phyloP scores from a whole-genome alignment of 2,888 invertebrate genomes.

The Tinea semifulvella region DNA sequence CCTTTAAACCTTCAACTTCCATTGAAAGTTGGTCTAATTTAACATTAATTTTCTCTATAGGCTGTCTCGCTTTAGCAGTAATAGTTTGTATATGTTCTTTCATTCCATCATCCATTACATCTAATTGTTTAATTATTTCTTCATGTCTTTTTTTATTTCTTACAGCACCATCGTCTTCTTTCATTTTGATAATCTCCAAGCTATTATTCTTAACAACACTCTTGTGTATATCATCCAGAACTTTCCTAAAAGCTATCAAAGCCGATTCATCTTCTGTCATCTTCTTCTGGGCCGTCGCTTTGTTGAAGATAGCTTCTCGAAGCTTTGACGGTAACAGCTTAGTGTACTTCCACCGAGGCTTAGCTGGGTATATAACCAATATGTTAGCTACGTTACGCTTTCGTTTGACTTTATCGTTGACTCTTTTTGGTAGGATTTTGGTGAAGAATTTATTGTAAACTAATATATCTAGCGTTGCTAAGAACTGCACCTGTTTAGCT shows the following conservation, averaged over 20 bases:
- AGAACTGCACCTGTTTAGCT: conserved; percentile 64
- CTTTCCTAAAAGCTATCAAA: conserved; percentile 34
- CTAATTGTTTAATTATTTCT: conserved; percentile 38
- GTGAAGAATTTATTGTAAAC: conserved; percentile 52
- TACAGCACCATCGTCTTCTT: conserved; percentile 19
- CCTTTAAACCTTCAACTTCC: conserved; percentile 43
- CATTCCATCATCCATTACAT: conserved; percentile 39
- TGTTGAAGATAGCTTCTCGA: conserved; percentile 48
- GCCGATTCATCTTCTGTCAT: conserved; percentile 42
- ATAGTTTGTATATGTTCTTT: conserved; percentile 34
- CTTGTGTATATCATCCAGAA: conserved; percentile 45
- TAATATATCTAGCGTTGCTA: conserved; percentile 57
- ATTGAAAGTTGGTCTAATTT: conserved; percentile 48
- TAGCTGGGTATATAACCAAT: conserved; percentile 47
- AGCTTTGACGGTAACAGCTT: conserved; percentile 42
- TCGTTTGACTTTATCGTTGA: conserved; percentile 39
- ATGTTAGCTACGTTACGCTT: conserved; percentile 40
- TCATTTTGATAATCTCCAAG: conserved; percentile 10
- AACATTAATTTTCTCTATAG: conserved; percentile 37
- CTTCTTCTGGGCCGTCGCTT: conserved; percentile 45
- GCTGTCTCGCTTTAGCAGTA: conserved; percentile 31
- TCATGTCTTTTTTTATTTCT: conserved; percentile 30
- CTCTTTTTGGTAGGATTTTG: conserved; percentile 37
- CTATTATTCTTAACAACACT: conserved; percentile 30
- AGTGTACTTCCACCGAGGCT: conserved; percentile 37